Evolutionary conservation across 53 echinoderm and acorn worm genomes (phyloP).

Genomic region (Actinopyga echinites): DNA sequence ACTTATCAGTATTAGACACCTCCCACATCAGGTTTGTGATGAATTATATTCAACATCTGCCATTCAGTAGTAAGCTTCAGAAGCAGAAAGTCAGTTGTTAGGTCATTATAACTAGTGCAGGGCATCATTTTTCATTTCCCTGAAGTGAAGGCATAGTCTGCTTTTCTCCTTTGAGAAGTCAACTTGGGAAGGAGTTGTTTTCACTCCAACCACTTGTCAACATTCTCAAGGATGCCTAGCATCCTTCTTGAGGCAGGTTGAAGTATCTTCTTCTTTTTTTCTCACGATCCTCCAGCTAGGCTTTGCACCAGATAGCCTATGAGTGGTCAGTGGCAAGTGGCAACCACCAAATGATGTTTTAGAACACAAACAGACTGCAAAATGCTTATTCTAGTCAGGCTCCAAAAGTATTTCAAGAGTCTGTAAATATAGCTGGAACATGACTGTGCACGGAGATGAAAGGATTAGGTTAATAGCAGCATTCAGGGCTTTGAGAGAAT

Average conservation of each 20-base stretch:
- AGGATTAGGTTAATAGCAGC: not conserved
- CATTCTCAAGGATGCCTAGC: not conserved
- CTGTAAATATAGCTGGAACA: constrained; percentile 14
- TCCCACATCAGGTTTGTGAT: too few relatives aligned
- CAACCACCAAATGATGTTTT: constrained; percentile 1
- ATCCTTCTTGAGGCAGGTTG: constrained; percentile 16
- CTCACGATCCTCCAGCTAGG: constrained; percentile 3
- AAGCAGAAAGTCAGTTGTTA: too few relatives aligned
- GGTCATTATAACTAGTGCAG: too few relatives aligned
- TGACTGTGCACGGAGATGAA: constrained; percentile 15
- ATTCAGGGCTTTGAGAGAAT: too few relatives aligned
- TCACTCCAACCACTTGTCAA: constrained; percentile 13
- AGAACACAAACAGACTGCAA: not conserved
- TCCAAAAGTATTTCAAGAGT: not conserved
- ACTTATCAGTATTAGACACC: too few relatives aligned
- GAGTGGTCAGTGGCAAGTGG: constrained; percentile 10
- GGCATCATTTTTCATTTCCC: too few relatives aligned
- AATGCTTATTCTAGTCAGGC: constrained; percentile 30
- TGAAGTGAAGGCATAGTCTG: too few relatives aligned
- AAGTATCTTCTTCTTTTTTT: not conserved
- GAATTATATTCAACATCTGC: too few relatives aligned
- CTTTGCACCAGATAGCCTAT: constrained; percentile 12
- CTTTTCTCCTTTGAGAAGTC: too few relatives aligned
- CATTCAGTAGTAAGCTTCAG: too few relatives aligned
- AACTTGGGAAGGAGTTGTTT: too few relatives aligned